Evolutionary conservation across 2,113 vertebrate genomes (phyloP), one percentile per base, ranked within the genome.

Genomic region (Sebastes schlegelii): DNA sequence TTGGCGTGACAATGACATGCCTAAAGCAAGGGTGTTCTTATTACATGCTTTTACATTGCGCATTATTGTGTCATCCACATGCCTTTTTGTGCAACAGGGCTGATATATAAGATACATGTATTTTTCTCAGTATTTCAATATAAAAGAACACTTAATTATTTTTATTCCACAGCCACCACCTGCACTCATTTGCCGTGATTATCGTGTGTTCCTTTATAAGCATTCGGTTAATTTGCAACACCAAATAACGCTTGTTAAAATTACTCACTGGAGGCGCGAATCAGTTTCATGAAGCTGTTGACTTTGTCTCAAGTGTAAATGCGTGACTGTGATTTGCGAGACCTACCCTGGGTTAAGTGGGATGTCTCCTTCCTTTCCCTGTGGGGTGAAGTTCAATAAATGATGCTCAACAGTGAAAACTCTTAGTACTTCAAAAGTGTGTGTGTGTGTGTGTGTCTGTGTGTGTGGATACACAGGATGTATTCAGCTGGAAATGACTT

Each of bases 351-450:
- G 79, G 82, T 86, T 82, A 84, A 89, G 69, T 74, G 60, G 65
- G 9, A 45, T 76, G 49, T 62, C 77, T 85, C 40, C 26, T 73
- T 77, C 46, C 14, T 80, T 78, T 57, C 54, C 61, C 80, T 60
- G 34, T 73, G 49, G 70, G 71, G 14, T 54, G 49, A 79, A 74
- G 43, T 85, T 88, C 78, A 90, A 86, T 88, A 91, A 91, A 84
- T 88, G 64, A 92, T 85, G 78, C 17, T 65, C 54, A 89, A 74
- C 45, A 76, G 85, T 77, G 71, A 71, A 79, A 79, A 64, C 66
- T 72, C 51, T 67, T 49, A 12, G 45, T 57, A 49, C 49, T 45
- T 49, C 19, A 2, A 71, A 54, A 13, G n/a, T 21, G 2, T 23
- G n/a, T 63, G 66, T 70, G 68, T 79, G 76, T 66, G n/a, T 63